Base-by-base conservation (phyloP, 2,888 invertebrate species). In the Caenorhabditis sinica region DNA sequence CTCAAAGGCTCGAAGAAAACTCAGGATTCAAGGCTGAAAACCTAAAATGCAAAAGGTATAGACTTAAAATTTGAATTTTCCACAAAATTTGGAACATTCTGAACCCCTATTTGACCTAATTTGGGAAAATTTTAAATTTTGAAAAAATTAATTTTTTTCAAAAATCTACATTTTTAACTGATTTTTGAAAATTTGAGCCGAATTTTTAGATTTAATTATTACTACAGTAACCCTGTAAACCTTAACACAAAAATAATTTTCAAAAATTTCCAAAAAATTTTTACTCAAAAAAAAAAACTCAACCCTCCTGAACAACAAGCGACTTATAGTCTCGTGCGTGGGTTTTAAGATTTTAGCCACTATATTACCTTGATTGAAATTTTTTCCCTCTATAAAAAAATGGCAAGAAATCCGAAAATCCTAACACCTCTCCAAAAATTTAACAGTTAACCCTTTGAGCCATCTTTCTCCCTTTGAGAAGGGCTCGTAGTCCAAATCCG, bases 401-500 rank as follows among this genome's bases (percentile, higher is more conserved):
- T n/a, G n/a, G n/a, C n/a, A n/a, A 33, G 8, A 40, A 40, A 40
- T 40, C 40, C 40, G 40, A 72, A 72, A 72, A 72, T 72, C 20
- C n/a, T 6, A 36, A 23, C 11, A 40, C n/a, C n/a, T n/a, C n/a
- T n/a, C n/a, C n/a, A 61, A 61, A 61, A 63, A 63, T 63, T 43
- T 68, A 68, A 75, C 75, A 75, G 75, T 75, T 66, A 75, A 75
- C 75, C 75, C 75, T 66, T 40, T 28, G 25, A 33, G 33, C 33
- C 33, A 4, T 8, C 33, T 8, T 8, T 8, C 33, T 8, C 33
- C 33, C 33, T 33, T 33, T 40, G 40, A 49, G 40, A 30, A 15
- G 40, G 40, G 20, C 36, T 56, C 15, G 56, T 15, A 25, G 25
- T 25, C 56, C 56, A 56, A 56, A 56, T 63, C 74, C 40, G 17